These are phyloP conservation scores for Anoplopoma fimbria DNA, from an alignment of 2,113 vertebrate species.

Conservation along the genomic window DNA sequence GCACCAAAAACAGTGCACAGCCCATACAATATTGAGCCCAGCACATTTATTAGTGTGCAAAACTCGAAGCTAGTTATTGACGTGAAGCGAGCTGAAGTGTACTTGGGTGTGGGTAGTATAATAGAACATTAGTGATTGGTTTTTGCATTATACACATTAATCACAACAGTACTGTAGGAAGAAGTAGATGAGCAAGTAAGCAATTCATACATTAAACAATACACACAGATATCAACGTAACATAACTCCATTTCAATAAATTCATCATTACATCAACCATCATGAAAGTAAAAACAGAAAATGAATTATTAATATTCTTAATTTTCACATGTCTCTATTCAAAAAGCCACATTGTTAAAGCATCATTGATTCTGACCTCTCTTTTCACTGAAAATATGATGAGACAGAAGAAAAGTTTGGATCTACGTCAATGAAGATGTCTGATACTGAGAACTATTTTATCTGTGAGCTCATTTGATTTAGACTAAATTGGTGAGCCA, in stretches of 20 bases:
- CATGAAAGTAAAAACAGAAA: not conserved
- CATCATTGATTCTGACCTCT: not conserved
- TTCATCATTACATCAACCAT: not conserved
- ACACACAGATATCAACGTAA: not conserved
- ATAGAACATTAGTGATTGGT: constrained; percentile 1
- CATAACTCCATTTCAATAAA: not conserved
- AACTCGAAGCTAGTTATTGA: not conserved
- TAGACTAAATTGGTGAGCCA: not conserved
- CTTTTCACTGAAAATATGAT: not conserved
- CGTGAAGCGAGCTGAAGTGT: constrained; percentile 1
- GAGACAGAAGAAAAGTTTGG: not conserved
- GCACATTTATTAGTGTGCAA: not conserved
- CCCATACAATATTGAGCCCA: not conserved
- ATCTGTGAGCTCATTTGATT: constrained; percentile 9
- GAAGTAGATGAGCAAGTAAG: not conserved
- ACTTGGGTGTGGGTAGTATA: not conserved
- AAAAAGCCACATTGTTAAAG: not conserved
- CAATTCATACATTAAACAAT: not conserved
- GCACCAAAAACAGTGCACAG: not conserved
- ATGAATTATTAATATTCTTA: not conserved
- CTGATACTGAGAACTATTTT: not conserved
- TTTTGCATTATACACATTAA: constrained; percentile 6
- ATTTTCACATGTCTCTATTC: not conserved
- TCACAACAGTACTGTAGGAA: not conserved
- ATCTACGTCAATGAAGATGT: not conserved